Conservation (phyloP, 2,113 vertebrate species). For the Poeciliopsis prolifica region DNA sequence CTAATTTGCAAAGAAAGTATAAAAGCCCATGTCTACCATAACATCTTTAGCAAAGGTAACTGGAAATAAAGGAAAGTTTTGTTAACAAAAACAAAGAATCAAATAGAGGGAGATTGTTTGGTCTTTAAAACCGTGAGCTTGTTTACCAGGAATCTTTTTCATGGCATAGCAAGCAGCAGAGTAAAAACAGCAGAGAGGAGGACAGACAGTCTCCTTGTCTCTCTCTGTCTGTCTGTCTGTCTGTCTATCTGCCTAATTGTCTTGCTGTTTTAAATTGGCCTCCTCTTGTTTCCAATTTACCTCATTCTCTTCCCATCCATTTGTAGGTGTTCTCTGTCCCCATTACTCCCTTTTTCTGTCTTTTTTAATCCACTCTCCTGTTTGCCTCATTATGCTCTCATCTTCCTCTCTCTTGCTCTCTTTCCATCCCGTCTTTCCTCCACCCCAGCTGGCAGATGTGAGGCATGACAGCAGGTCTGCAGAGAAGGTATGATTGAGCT, state of each 20-base stretch:
- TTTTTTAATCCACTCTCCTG: slow-evolving; percentile 50
- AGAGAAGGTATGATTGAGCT: slow-evolving; percentile 44
- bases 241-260: not conserved
- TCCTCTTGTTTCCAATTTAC: slow-evolving; percentile 51
- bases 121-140: slow-evolving; percentile 31
- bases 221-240: too few species aligned
- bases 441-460: slow-evolving; percentile 37
- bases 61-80: slow-evolving; percentile 6
- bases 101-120: slow-evolving; percentile 6
- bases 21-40: not conserved
- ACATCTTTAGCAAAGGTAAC: not conserved
- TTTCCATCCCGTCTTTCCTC: not conserved
- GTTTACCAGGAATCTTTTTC: slow-evolving; percentile 52
- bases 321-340: slow-evolving; percentile 37
- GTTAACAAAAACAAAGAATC: not conserved
- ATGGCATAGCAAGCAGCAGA: slow-evolving; percentile 14
- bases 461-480: slow-evolving; percentile 57
- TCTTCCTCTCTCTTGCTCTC: slow-evolving; percentile 39
- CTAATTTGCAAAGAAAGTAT: not conserved
- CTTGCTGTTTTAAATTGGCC: slow-evolving; percentile 44
- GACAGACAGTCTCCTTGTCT: slow-evolving; percentile 12
- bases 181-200: slow-evolving; percentile 21
- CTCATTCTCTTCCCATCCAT: slow-evolving; percentile 34
- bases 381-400: slow-evolving; percentile 43
- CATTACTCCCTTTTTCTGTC: slow-evolving; percentile 41